These are phyloP conservation scores for Alligator mississippiensis DNA, from an alignment of 2,113 vertebrate genomes.

Conservation along the genomic window DNA sequence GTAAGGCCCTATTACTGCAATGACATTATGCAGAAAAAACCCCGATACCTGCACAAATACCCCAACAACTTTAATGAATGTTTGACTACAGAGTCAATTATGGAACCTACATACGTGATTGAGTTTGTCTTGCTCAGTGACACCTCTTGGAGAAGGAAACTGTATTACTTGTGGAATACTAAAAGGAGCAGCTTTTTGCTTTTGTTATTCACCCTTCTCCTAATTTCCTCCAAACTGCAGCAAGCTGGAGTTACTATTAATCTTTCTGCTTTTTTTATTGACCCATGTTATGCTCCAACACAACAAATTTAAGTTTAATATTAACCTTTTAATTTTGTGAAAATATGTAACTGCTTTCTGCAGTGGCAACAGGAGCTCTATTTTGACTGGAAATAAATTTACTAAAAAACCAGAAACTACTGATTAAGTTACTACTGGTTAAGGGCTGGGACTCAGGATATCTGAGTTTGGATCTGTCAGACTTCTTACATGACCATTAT, in stretches of 20 bases:
- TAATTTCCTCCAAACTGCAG: background rate
- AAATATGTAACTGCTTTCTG: background rate
- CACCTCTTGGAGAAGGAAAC: background rate
- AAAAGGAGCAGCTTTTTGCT: background rate
- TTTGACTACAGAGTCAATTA: background rate
- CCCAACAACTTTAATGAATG: fast-evolving
- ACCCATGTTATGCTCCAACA: background rate
- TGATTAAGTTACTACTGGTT: background rate
- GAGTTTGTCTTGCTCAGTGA: background rate
- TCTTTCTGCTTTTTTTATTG: background rate
- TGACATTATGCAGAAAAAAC: background rate
- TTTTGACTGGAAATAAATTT: background rate
- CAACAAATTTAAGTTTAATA: background rate
- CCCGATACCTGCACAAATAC: background rate
- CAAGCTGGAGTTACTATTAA: background rate
- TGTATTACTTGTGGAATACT: background rate
- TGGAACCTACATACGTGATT: background rate
- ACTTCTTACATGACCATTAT: slow-evolving; percentile 15
- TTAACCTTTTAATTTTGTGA: background rate
- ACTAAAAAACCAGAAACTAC: background rate
- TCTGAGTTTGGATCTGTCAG: background rate
- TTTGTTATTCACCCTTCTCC: background rate
- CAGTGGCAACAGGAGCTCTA: background rate
- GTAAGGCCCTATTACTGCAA: background rate
- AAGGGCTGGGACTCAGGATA: background rate